These are phyloP conservation scores for Anhinga anhinga DNA, from an alignment of 2,113 vertebrate species.

Conservation along the genomic window DNA sequence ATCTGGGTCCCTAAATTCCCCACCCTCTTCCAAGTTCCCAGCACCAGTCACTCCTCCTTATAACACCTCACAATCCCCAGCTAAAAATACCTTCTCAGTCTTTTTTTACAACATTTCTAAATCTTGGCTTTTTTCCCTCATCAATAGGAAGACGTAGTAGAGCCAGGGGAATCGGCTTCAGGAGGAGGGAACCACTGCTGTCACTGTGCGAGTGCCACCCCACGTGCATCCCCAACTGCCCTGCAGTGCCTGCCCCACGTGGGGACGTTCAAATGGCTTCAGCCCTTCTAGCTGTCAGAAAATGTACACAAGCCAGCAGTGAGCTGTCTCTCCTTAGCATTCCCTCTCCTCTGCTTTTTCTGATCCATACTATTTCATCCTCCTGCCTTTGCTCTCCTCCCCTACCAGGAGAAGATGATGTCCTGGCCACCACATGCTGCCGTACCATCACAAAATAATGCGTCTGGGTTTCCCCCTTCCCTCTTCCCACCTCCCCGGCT, in stretches of 20 bases:
- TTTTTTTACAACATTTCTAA: background rate
- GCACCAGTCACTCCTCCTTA: background rate
- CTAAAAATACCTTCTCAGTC: background rate
- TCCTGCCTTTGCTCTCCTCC: background rate
- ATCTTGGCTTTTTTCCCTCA: background rate
- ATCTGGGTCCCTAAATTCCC: background rate
- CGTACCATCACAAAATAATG: fast-evolving
- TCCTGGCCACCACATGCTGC: background rate
- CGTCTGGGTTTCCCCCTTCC: background rate
- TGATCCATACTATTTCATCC: background rate
- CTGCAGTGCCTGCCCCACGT: fast-evolving
- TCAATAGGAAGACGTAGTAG: background rate
- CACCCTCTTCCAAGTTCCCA: background rate
- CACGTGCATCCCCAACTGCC: too few species aligned
- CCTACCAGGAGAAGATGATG: background rate
- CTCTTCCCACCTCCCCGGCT: background rate
- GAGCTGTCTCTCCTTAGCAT: too few species aligned
- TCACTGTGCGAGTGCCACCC: background rate
- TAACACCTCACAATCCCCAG: background rate
- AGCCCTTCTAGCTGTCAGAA: background rate
- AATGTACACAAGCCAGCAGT: background rate
- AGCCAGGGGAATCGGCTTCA: background rate
- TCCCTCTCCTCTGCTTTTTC: background rate
- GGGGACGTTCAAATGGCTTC: background rate
- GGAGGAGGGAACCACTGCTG: background rate